Conservation (phyloP, 2,888 invertebrate species). For the Taenaris catops region DNA sequence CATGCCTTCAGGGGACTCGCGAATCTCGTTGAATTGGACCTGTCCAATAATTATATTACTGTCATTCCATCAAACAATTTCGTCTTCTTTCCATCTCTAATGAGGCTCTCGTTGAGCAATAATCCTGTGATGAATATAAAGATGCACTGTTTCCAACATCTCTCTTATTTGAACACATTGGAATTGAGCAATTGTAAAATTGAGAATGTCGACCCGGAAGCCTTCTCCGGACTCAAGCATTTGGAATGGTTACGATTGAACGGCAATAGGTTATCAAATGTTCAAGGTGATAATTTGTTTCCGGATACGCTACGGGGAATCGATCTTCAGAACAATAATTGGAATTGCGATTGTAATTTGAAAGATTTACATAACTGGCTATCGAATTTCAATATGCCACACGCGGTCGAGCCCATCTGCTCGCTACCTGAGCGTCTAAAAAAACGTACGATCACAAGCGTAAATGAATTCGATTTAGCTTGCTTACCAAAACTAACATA, state of each 20-base stretch:
- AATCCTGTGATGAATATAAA: conserved; percentile 89
- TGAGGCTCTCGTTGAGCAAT: conserved; percentile 89
- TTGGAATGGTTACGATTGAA: conserved; percentile 92
- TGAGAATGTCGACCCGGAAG: conserved; percentile 86
- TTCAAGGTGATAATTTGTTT: conserved; percentile 84
- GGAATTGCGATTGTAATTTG: conserved; percentile 93
- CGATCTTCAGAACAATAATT: conserved; percentile 91
- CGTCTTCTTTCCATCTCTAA: conserved; percentile 87
- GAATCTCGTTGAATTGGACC: conserved; percentile 93
- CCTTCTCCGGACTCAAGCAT: conserved; percentile 89
- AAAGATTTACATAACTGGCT: conserved; percentile 89
- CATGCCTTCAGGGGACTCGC: conserved; percentile 91
- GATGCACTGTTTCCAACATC: conserved; percentile 85
- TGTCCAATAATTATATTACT: conserved; percentile 89
- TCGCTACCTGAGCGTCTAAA: conserved; percentile 83
- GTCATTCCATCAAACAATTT: conserved; percentile 90
- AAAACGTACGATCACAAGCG: conserved; percentile 83
- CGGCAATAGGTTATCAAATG: conserved; percentile 87
- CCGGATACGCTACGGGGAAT: conserved; percentile 90
- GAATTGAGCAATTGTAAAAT: conserved; percentile 91
- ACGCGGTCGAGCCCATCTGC: conserved; percentile 89
- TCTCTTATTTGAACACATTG: conserved; percentile 87
- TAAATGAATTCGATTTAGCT: conserved; percentile 86
- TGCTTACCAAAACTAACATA: conserved; percentile 90
- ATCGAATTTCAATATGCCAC: conserved; percentile 86